Conservation (phyloP, 2,888 invertebrate genomes). For the Ceraclea dissimilis region DNA sequence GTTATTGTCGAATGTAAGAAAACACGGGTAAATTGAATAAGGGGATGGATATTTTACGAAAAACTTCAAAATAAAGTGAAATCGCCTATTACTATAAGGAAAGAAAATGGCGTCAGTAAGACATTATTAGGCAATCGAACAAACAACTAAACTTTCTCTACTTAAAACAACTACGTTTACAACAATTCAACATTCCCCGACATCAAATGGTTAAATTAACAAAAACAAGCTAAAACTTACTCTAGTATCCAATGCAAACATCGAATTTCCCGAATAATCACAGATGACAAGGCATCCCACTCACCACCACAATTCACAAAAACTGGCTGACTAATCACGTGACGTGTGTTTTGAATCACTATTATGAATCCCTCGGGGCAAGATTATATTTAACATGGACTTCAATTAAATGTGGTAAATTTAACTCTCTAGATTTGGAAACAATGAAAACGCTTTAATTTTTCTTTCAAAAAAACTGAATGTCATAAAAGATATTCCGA, state of each 20-base stretch:
- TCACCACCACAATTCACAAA: slow-evolving; percentile 53
- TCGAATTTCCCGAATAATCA: slow-evolving; percentile 49
- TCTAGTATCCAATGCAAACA: slow-evolving; percentile 50
- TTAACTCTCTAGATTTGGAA: neutral
- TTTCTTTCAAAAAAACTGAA: neutral
- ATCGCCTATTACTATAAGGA: slow-evolving; percentile 7
- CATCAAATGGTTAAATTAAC: slow-evolving; percentile 30
- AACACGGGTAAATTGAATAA: neutral
- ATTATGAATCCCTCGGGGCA: neutral
- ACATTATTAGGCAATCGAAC: slow-evolving; percentile 45
- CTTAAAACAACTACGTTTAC: slow-evolving; percentile 33
- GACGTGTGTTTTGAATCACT: slow-evolving; percentile 27
- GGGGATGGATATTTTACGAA: neutral
- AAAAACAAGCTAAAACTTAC: slow-evolving; percentile 39
- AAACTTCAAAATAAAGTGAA: neutral
- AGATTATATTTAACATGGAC: neutral
- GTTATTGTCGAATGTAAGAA: neutral
- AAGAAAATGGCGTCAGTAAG: slow-evolving; percentile 54
- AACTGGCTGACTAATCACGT: slow-evolving; percentile 38
- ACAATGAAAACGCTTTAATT: slow-evolving; percentile 1
- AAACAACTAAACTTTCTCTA: slow-evolving; percentile 34
- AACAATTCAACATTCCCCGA: slow-evolving; percentile 16
- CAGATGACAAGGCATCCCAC: slow-evolving; percentile 54
- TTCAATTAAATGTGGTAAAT: neutral
- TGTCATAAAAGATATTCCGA: neutral